A percentile compares a stretch with the other conserved stretches of the same genome.
Evolutionary conservation across 1,140 invertebrate species (phyloP).

Genomic region (Drosophila micromelanica): DNA sequence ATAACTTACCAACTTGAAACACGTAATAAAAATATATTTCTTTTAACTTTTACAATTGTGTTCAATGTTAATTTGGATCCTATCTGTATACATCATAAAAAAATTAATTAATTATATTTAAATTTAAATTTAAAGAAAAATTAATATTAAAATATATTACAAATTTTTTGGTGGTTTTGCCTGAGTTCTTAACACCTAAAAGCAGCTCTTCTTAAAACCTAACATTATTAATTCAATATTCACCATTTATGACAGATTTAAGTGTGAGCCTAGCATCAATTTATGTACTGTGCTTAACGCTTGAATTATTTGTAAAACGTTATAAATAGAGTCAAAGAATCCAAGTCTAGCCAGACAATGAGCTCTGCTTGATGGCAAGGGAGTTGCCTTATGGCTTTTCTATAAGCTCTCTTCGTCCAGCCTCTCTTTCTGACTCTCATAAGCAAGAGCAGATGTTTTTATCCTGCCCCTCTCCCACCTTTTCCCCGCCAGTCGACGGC

Average conservation of each 20-base stretch:
- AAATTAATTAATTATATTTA: too few relatives aligned
- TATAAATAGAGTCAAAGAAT: conserved; percentile 34
- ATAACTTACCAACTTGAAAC: not conserved
- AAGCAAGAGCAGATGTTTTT: conserved; percentile 33
- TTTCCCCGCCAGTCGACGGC: not conserved
- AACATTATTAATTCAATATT: conserved; percentile 16
- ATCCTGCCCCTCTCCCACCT: not conserved
- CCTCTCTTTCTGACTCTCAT: conserved; percentile 8
- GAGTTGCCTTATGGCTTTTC: conserved; percentile 35
- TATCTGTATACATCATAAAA: too few relatives aligned
- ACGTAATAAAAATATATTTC: not conserved
- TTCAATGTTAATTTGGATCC: too few relatives aligned
- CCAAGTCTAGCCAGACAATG: conserved; percentile 24
- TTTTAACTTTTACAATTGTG: too few relatives aligned
- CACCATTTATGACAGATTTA: conserved; percentile 16
- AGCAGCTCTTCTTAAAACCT: not conserved
- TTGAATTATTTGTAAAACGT: conserved; percentile 24
- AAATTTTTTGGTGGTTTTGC: not conserved
- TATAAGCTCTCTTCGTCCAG: conserved; percentile 33
- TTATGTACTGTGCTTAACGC: conserved; percentile 16
- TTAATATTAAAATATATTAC: not conserved
- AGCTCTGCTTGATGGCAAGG: conserved; percentile 11
- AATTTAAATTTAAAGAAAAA: too few relatives aligned
- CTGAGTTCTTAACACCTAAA: not conserved
- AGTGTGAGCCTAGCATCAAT: not conserved